Evolutionary conservation across 2,113 vertebrate species (phyloP).

Genomic region (Apodemus sylvaticus): DNA sequence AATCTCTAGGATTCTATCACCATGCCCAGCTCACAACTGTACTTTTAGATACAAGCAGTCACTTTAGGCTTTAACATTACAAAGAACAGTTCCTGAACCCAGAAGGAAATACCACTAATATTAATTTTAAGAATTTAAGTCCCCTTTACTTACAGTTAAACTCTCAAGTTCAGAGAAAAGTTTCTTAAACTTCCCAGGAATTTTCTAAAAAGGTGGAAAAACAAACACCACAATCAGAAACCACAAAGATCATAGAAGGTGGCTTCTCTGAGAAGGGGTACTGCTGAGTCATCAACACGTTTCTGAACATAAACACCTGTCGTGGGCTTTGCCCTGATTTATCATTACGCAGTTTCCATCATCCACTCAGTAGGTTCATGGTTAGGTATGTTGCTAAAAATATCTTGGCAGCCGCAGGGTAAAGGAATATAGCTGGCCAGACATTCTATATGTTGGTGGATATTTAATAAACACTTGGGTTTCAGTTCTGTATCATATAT

Average conservation of each 20-base stretch:
- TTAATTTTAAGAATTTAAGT: not conserved
- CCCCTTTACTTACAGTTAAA: slow-evolving; percentile 91
- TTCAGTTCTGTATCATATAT: slow-evolving; percentile 32
- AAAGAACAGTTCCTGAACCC: not conserved
- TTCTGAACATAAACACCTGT: not conserved
- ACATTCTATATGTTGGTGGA: not conserved
- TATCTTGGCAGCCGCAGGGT: not conserved
- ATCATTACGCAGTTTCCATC: not conserved
- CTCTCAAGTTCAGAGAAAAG: slow-evolving; percentile 97
- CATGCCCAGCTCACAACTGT: not conserved
- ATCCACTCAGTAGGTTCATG: not conserved
- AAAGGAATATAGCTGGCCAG: not conserved
- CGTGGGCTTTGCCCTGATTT: not conserved
- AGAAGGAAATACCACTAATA: not conserved
- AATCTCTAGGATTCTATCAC: not conserved
- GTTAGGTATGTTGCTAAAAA: slow-evolving; percentile 49
- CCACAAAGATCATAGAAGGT: not conserved
- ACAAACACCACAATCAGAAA: not conserved
- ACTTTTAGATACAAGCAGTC: not conserved
- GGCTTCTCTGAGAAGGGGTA: slow-evolving; percentile 45
- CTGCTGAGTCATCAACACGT: not conserved
- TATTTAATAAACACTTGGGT: slow-evolving; percentile 51
- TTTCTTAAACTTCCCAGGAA: slow-evolving; percentile 98
- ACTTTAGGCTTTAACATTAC: not conserved
- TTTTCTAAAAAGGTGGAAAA: slow-evolving; percentile 89